Evolutionary conservation across 2,888 invertebrate species (phyloP).

Genomic region (Tiphia femorata): DNA sequence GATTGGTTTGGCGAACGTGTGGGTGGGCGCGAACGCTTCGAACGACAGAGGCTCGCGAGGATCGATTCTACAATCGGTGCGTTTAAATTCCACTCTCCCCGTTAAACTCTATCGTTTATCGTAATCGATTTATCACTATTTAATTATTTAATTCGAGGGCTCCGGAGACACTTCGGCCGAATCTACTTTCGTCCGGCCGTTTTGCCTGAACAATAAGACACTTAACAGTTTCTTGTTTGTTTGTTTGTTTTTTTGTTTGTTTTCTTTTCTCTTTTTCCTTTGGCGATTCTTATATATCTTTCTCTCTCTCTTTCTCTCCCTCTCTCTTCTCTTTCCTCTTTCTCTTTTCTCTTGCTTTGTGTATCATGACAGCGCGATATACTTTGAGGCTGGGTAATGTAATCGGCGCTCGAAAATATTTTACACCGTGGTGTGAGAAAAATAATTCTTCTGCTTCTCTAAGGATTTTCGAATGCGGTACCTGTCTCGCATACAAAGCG

Average conservation of each 20-base stretch:
- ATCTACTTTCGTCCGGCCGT: constrained; percentile 60
- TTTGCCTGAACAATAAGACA: constrained; percentile 68
- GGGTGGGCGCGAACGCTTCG: background rate
- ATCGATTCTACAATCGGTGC: background rate
- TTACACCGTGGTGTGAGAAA: constrained; percentile 43
- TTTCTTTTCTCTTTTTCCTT: background rate
- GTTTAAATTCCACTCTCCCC: background rate
- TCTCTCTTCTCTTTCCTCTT: background rate
- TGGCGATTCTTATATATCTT: too few species aligned
- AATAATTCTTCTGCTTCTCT: constrained; percentile 41
- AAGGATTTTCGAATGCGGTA: constrained; percentile 13
- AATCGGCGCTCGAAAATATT: constrained; percentile 27
- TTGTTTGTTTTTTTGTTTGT: constrained; percentile 1
- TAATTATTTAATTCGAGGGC: too few species aligned
- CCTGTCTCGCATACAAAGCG: too few species aligned
- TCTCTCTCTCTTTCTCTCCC: background rate
- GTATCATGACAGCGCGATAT: constrained; percentile 29
- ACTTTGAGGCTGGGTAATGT: constrained; percentile 24
- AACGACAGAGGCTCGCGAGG: background rate
- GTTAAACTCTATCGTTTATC: too few species aligned
- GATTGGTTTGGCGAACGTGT: too few species aligned
- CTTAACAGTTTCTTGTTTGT: constrained; percentile 61
- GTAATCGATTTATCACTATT: too few species aligned
- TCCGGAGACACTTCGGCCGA: constrained; percentile 18
- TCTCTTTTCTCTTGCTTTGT: constrained; percentile 5